Base-by-base conservation (phyloP, 2,888 invertebrate genomes). In the Tupiocoris notatus region DNA sequence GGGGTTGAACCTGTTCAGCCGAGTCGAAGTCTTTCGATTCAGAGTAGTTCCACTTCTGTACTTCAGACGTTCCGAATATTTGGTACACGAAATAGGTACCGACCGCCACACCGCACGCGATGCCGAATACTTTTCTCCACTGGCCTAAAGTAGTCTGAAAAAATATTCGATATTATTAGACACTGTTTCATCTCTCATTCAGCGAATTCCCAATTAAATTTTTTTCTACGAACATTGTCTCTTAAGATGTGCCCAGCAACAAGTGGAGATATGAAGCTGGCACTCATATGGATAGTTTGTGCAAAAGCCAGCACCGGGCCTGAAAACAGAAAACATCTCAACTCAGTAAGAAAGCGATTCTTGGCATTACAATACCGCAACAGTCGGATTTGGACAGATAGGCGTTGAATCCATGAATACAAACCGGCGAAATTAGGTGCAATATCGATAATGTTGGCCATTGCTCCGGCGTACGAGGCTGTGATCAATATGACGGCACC, bases 221-320 rank as follows among this genome's bases (percentile, higher is more conserved):
- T n/a, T n/a, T n/a, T n/a, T n/a, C n/a, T n/a, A n/a, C n/a, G n/a
- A n/a, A 88, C 90, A 82, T 87, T 87, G 79, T 88, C 85, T 80
- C 87, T 84, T 21, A 89, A 86, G 76, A 91, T 83, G 78, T 87
- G 84, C 79, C 90, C 90, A 79, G 89, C 88, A 18, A 87, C 88
- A 74, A 90, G 83, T 0, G 91, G 91, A 67, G 90, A 90, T 56
- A 91, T 81, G 82, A 91, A 91, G 81, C 90, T 90, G 24, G 91
- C 91, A 12, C 89, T 88, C 91, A 91, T 91, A 83, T 91, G 91
- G 81, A 91, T 90, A n/a, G 91, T 91, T 84, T 91, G 91, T 80
- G 90, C 90, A 83, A 91, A 91, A 16, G 91, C 90, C 79, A 91
- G 83, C 63, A 91, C 89, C 39, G 90, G 90, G 70, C 88, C 85